phyloP scores from a whole-genome alignment of 2,113 vertebrate genomes.

The Pelusios castaneus region DNA sequence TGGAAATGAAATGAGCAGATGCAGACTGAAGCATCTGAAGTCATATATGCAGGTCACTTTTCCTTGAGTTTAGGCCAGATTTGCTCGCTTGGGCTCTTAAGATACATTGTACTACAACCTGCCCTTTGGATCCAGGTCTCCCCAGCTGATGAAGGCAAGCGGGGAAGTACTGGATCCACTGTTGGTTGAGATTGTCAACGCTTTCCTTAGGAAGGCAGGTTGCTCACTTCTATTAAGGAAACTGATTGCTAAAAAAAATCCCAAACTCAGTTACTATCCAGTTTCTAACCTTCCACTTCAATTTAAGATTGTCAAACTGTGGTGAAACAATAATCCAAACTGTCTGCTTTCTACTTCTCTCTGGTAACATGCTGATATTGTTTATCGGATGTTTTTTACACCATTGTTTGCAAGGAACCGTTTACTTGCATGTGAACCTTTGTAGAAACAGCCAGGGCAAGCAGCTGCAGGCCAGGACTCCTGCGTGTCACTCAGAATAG shows the following conservation, averaged over 20 bases:
- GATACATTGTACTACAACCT: neutral
- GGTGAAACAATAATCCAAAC: neutral
- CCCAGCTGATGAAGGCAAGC: neutral
- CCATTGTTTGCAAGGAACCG: neutral
- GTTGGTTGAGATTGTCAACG: neutral
- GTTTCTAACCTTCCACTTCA: neutral
- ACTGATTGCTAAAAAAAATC: neutral
- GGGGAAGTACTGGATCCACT: no score
- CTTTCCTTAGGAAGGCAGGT: neutral
- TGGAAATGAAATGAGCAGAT: neutral
- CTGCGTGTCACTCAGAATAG: no score
- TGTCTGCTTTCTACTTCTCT: neutral
- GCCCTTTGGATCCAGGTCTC: neutral
- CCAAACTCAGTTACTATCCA: neutral
- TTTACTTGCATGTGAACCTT: neutral
- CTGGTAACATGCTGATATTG: neutral
- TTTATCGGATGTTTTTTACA: neutral
- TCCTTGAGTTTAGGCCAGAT: neutral
- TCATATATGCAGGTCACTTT: neutral
- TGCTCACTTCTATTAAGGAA: neutral
- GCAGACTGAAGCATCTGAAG: neutral
- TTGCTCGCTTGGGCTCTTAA: neutral
- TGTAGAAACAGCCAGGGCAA: no score
- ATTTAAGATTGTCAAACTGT: neutral
- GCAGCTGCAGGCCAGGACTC: no score